phyloP scores from a whole-genome alignment of 2,888 invertebrate species.

The Chromoteleia sp. region DNA sequence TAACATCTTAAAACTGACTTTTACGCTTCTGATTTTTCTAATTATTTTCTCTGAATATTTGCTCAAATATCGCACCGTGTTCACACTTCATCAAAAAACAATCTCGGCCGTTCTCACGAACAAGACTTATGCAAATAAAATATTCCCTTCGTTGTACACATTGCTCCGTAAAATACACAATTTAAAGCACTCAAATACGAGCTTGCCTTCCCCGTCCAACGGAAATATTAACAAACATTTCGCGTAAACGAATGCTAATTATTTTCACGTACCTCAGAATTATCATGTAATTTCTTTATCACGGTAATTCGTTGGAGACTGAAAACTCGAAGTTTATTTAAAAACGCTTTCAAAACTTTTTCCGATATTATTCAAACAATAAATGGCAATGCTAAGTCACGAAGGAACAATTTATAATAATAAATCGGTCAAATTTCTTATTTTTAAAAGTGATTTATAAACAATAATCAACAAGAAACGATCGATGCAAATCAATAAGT shows the following conservation, averaged over 20 bases:
- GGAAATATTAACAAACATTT: neutral
- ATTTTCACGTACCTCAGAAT: neutral
- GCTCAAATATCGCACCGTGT: too few species aligned
- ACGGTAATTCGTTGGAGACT: neutral
- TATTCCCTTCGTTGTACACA: constrained; percentile 5
- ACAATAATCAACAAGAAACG: too few species aligned
- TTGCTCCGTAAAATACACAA: neutral
- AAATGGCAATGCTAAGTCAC: neutral
- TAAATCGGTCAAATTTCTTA: neutral
- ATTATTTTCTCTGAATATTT: too few species aligned
- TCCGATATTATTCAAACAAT: neutral
- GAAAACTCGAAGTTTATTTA: neutral
- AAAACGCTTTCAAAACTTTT: neutral
- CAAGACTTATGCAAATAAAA: neutral
- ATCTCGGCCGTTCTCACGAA: neutral
- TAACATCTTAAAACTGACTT: too few species aligned
- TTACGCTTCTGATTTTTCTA: too few species aligned
- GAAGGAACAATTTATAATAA: neutral
- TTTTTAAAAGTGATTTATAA: too few species aligned
- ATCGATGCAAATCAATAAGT: too few species aligned
- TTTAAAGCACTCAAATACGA: neutral
- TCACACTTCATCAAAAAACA: neutral
- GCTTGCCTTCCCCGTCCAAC: neutral
- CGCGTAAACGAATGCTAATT: neutral
- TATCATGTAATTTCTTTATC: neutral